A percentile compares a stretch with the other conserved stretches of the same genome.
Evolutionary conservation across 2,113 vertebrate species (phyloP).

Genomic region (Scolopax mira): DNA sequence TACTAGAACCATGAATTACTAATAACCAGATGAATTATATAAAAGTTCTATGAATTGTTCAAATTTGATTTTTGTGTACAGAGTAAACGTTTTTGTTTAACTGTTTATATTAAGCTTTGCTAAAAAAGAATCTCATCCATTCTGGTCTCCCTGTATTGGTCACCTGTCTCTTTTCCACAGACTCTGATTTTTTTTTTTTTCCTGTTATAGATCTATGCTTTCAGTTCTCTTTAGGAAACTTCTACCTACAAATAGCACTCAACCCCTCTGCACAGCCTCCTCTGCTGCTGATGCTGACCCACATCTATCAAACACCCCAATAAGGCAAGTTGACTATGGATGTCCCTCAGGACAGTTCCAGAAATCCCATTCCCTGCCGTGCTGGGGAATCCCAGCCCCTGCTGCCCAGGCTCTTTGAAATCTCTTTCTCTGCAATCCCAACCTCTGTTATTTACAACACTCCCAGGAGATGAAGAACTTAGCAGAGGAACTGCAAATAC

Average conservation of each 20-base stretch:
- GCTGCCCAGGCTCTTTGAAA: background rate
- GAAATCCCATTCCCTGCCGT: background rate
- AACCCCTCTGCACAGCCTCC: background rate
- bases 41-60: background rate
- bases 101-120: background rate
- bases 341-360: background rate
- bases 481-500: background rate
- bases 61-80: background rate
- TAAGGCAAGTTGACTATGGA: background rate
- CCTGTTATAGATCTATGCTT: too few relatives aligned
- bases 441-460: background rate
- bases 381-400: background rate
- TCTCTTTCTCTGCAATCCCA: background rate
- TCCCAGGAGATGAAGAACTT: background rate
- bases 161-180: background rate
- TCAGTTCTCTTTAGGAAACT: background rate
- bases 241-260: background rate
- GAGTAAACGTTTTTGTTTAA: background rate
- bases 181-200: background rate
- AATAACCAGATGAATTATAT: background rate
- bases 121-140: background rate
- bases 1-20: background rate
- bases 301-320: fast-evolving
- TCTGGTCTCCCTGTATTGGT: background rate
- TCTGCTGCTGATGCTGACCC: background rate